phyloP scores from a whole-genome alignment of 2,797 vertebrate species.

The Gobio occitaniae region DNA sequence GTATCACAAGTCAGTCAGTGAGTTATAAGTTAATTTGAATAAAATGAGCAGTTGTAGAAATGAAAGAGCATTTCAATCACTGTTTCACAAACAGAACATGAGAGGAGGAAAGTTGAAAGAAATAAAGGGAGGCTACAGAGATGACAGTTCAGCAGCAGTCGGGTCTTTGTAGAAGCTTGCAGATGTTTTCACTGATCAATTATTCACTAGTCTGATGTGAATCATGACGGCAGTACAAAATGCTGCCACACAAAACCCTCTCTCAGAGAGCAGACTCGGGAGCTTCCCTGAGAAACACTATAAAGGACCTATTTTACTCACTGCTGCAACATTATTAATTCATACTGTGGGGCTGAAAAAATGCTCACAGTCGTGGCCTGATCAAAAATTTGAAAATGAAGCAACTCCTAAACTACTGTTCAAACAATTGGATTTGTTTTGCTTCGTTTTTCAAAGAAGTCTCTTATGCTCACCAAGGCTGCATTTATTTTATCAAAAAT shows the following conservation, averaged over 20 bases:
- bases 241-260: constrained; percentile 35
- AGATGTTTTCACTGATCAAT: constrained; percentile 45
- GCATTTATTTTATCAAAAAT: background rate
- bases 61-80: background rate
- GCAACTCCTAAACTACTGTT: background rate
- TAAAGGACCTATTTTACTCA: constrained; percentile 27
- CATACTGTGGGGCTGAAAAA: constrained; percentile 23
- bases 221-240: constrained; percentile 50
- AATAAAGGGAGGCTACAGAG: background rate
- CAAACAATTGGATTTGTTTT: background rate
- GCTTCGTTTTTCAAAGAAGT: background rate
- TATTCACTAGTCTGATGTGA: constrained; percentile 46
- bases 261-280: background rate
- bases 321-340: constrained; percentile 32
- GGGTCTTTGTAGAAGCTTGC: constrained; percentile 31
- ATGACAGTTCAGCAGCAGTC: constrained; percentile 17
- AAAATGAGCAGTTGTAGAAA: background rate
- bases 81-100: background rate
- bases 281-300: constrained; percentile 31
- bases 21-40: background rate
- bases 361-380: background rate
- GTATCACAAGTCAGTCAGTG: background rate
- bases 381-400: background rate
- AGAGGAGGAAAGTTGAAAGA: constrained; percentile 11
- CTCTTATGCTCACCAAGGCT: background rate